phyloP scores from a whole-genome alignment of 1,140 invertebrate species.

The Caenorhabditis tropicalis region DNA sequence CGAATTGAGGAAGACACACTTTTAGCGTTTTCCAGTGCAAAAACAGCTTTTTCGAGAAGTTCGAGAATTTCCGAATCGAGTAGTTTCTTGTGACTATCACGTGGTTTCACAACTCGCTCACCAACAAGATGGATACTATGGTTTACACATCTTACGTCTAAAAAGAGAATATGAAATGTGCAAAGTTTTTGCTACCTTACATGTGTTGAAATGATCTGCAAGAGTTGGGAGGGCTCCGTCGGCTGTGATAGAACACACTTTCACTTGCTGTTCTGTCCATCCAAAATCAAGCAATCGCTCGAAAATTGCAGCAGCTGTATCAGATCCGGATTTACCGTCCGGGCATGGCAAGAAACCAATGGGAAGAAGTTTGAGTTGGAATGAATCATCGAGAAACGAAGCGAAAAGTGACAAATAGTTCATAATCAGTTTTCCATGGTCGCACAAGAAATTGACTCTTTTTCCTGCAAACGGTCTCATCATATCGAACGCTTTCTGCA shows the following conservation, averaged over 20 bases:
- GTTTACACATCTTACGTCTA: neutral
- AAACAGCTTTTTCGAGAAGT: neutral
- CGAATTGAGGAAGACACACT: neutral
- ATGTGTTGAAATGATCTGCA: neutral
- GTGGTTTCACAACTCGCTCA: neutral
- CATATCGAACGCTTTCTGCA: neutral
- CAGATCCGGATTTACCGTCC: neutral
- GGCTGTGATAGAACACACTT: neutral
- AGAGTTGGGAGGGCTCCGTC: neutral
- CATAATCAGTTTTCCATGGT: neutral
- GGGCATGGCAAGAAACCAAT: neutral
- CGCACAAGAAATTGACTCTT: neutral
- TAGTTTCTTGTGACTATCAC: neutral
- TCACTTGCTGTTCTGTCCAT: neutral
- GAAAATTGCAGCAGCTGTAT: neutral
- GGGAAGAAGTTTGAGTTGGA: neutral
- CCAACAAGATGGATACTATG: neutral
- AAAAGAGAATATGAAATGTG: neutral
- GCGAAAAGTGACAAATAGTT: neutral
- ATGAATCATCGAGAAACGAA: neutral
- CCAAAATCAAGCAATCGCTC: neutral
- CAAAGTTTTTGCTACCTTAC: neutral
- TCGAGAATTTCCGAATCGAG: neutral
- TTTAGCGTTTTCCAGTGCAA: neutral
- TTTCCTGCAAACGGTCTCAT: neutral